Evolutionary conservation across 2,113 vertebrate genomes (phyloP), one percentile per base, ranked within the genome.

Genomic region (Hippocampus guttulatus): DNA sequence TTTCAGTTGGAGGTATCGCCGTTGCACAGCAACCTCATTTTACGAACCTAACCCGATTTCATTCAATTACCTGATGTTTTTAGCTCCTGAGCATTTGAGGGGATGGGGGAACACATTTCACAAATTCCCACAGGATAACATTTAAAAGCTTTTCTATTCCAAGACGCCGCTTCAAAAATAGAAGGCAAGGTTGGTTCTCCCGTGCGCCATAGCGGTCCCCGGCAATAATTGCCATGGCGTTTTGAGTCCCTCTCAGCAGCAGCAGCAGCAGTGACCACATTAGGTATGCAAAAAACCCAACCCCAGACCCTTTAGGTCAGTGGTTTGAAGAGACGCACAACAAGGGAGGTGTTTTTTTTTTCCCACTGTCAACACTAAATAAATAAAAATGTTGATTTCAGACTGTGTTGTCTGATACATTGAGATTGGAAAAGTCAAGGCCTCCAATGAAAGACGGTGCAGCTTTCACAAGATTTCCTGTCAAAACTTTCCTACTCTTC

Each of bases 131-230:
- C 38, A 55, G 80, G 65, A 77, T 10, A 54, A 18, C 79, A 64
- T 70, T 86, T 62, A 71, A 85, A 85, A 87, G 83, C 81, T 86
- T 83, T 82, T 79, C 82, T 90, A 85, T 88, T 90, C 78, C 82
- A 84, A 84, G 86, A 84, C 75, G 67, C 68, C 64, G 75, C 71
- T 82, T 84, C 79, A 86, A 85, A 79, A 85, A 83, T 85, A 84
- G 85, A 88, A 90, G 85, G 77, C 84, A 80, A 84, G 89, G 72
- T 85, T 80, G 75, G 3, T 71, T 52, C 72, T 70, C 69, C 47
- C 27, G 14, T 54, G 73, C 68, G 85, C 69, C 72, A 12, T 7
- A 8, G n/a, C 68, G 7, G 55, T 87, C 81, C 62, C 45, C 7
- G 10, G 55, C 65, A 75, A 82, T 87, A 77, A 84, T 73, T 84